Conservation (phyloP, 2,888 invertebrate species). For the Xestia ashworthii region DNA sequence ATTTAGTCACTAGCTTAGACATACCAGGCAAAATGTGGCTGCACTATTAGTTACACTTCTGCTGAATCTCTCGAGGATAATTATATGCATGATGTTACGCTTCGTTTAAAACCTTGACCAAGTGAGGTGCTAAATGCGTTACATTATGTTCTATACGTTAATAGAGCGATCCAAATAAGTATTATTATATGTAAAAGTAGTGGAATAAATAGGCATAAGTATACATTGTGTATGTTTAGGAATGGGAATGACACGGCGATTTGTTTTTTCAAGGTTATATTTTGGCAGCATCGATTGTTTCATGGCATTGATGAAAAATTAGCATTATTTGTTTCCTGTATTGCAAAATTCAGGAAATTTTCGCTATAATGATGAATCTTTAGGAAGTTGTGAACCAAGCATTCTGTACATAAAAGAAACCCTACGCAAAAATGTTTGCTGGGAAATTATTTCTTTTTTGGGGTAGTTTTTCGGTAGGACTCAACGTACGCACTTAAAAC, state of each 20-base stretch:
- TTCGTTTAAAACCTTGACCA: slow-evolving; percentile 47
- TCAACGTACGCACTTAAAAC: too few species aligned
- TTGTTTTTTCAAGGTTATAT: not conserved
- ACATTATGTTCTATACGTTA: slow-evolving; percentile 21
- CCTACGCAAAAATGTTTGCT: too few species aligned
- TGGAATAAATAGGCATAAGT: not conserved
- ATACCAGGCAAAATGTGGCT: too few species aligned
- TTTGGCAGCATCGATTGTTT: not conserved
- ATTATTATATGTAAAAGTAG: not conserved
- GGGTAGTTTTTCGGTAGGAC: too few species aligned
- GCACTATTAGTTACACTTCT: not conserved
- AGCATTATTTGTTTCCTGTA: not conserved
- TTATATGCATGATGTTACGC: not conserved
- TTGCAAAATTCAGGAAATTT: too few species aligned
- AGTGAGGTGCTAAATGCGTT: slow-evolving; percentile 28
- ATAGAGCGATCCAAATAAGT: not conserved
- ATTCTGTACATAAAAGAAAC: too few species aligned
- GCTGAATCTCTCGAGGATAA: rapidly evolving
- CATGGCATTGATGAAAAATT: not conserved
- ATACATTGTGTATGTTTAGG: not conserved
- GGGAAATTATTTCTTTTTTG: too few species aligned
- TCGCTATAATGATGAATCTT: too few species aligned
- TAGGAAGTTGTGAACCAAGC: too few species aligned
- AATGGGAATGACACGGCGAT: slow-evolving; percentile 2
- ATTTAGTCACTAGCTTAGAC: too few species aligned